Conservation (phyloP, 2,797 vertebrate genomes). For the Choloepus didactylus region DNA sequence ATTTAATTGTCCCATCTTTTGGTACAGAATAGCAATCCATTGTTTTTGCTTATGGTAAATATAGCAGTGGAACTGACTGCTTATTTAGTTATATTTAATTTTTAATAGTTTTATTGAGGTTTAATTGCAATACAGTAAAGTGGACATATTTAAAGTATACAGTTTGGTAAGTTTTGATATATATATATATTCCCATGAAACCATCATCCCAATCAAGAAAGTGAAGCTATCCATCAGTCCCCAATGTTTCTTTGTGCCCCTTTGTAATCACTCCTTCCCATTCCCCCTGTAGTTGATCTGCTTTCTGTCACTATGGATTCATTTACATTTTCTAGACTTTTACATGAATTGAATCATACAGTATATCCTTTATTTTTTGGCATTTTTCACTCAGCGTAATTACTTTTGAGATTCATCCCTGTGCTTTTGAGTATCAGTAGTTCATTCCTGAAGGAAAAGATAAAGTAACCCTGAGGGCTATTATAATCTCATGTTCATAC, state of each 20-base stretch:
- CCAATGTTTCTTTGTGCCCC: neutral
- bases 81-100: conserved; percentile 16
- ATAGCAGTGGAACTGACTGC: neutral
- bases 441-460: neutral
- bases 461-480: neutral
- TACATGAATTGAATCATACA: neutral
- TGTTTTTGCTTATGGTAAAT: neutral
- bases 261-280: neutral
- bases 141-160: neutral
- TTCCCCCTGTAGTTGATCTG: neutral
- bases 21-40: neutral
- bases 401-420: neutral
- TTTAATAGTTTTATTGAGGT: neutral
- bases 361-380: neutral
- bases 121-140: neutral
- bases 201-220: neutral
- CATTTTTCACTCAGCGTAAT: neutral
- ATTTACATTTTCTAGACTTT: neutral
- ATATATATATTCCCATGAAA: neutral
- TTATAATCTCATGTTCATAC: neutral
- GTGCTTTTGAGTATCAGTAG: neutral
- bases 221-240: neutral
- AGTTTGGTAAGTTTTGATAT: neutral
- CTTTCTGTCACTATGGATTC: neutral
- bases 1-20: neutral